phyloP scores from a whole-genome alignment of 2,888 invertebrate genomes.

The Cheilosia soror region DNA sequence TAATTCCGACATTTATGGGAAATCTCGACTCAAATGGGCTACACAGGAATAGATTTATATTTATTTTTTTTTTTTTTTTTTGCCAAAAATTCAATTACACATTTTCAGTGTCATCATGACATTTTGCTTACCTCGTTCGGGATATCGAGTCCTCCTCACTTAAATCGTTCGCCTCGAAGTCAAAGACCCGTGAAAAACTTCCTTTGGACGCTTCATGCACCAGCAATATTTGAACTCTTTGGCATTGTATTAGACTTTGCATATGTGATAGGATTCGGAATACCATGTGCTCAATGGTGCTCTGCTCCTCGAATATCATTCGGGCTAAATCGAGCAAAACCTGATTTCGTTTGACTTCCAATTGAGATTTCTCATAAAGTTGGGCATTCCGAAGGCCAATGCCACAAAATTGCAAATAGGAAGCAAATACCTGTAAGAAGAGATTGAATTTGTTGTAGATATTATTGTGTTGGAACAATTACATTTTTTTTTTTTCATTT shows the following conservation, averaged over 20 bases:
- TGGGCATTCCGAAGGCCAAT: slow-evolving; percentile 98
- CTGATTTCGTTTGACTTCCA: slow-evolving; percentile 98
- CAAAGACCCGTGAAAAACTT: slow-evolving; percentile 96
- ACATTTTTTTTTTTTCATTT: not conserved
- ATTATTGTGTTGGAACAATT: not conserved
- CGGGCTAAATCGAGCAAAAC: slow-evolving; percentile 96
- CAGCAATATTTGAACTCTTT: slow-evolving; percentile 96
- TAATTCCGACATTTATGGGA: slow-evolving; percentile 97
- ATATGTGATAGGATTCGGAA: slow-evolving; percentile 96
- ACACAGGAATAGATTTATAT: slow-evolving; percentile 78
- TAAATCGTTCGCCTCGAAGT: slow-evolving; percentile 95
- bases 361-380: slow-evolving; percentile 96
- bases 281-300: slow-evolving; percentile 97
- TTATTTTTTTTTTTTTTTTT: no score
- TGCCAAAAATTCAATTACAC: not conserved
- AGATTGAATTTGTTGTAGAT: not conserved
- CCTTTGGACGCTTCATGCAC: slow-evolving; percentile 96
- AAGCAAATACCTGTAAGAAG: slow-evolving; percentile 89
- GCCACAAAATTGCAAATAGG: slow-evolving; percentile 98
- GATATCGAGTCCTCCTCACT: slow-evolving; percentile 92
- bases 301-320: slow-evolving; percentile 98
- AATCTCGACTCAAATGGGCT: slow-evolving; percentile 96
- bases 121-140: slow-evolving; percentile 87
- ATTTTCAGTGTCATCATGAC: not conserved
- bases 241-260: slow-evolving; percentile 96